Conservation (phyloP, 1,140 invertebrate genomes). For the Stenopsyche tienmushanensis region DNA sequence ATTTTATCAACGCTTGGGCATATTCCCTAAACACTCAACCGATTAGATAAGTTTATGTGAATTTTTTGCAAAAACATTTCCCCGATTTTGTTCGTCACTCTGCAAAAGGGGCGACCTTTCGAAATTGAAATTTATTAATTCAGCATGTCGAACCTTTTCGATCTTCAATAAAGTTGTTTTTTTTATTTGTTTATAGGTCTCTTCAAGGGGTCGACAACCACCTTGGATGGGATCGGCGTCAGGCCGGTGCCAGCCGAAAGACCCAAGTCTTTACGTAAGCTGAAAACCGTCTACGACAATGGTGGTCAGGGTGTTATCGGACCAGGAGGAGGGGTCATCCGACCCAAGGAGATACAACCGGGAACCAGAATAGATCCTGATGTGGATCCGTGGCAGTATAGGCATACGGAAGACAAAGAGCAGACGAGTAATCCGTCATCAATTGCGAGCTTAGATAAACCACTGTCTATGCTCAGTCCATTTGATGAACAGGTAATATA, state of each 20-base stretch:
- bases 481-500: conserved; percentile 76
- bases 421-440: conserved; percentile 44
- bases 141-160: too few species aligned
- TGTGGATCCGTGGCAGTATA: conserved; percentile 45
- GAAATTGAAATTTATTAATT: too few species aligned
- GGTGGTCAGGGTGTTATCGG: conserved; percentile 41
- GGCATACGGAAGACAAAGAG: conserved; percentile 41
- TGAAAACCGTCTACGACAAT: conserved; percentile 64
- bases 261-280: conserved; percentile 71
- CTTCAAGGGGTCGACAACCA: conserved; percentile 73
- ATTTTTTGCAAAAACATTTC: too few species aligned
- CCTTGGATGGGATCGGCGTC: conserved; percentile 59
- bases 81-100: too few species aligned
- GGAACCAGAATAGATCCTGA: conserved; percentile 45
- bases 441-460: conserved; percentile 58
- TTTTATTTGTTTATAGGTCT: conserved; percentile 60
- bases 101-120: too few species aligned
- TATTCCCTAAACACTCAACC: too few species aligned
- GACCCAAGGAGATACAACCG: conserved; percentile 49
- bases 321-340: conserved; percentile 43
- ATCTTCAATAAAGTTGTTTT: conserved; percentile 8
- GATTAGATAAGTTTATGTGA: too few species aligned
- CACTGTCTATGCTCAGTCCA: conserved; percentile 76
- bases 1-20: too few species aligned
- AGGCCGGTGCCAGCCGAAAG: conserved; percentile 63